Evolutionary conservation across 2,113 vertebrate genomes (phyloP), one percentile per base, ranked within the genome.

Genomic region (Notothenia coriiceps): DNA sequence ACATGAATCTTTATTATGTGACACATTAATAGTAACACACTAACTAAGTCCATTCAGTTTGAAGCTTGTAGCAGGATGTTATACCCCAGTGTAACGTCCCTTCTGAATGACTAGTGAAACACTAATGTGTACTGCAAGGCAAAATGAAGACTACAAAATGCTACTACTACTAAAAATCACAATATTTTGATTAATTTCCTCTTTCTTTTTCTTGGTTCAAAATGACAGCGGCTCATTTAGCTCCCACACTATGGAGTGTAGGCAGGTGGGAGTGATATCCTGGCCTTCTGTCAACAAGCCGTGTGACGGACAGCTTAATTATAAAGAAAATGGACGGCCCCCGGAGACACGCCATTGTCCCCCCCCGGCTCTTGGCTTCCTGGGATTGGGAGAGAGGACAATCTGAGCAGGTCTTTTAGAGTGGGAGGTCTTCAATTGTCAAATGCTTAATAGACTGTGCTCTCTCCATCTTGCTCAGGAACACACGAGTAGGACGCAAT

Each of bases 401-500:
- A 92, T 89, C 68, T 68, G 79, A 93, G 87, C 82, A 84, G 80
- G 85, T 87, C 81, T 86, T 86, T 89, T 86, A 69, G 84, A 91
- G 90, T 93, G 86, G 93, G 93, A 94, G 93, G 93, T 91, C 92
- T 89, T 91, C 88, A 90, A 73, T 90, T 93, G 91, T 94, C 91
- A 93, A 86, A 89, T 51, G 77, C 90, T 94, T 93, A 93, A 93
- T 94, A 94, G 91, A 94, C 90, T 92, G 86, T 71, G 85, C 86
- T 88, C 84, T 88, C 90, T 90, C 87, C 80, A 91, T 87, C 87
- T 87, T 84, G 62, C 50, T 74, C 79, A 80, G 55, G 61, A 77
- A 44, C 40, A 62, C 4, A 25, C 59, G 18, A 67, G 20, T 47
- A 47, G 14, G 66, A 56, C 6, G 2, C 66, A 76, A 62, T 50